Percentiles rank a stretch among this genome's conserved stretches.
Evolutionary conservation across 1,140 invertebrate species (phyloP).

Genomic region (Pseudomyrmex sp.): DNA sequence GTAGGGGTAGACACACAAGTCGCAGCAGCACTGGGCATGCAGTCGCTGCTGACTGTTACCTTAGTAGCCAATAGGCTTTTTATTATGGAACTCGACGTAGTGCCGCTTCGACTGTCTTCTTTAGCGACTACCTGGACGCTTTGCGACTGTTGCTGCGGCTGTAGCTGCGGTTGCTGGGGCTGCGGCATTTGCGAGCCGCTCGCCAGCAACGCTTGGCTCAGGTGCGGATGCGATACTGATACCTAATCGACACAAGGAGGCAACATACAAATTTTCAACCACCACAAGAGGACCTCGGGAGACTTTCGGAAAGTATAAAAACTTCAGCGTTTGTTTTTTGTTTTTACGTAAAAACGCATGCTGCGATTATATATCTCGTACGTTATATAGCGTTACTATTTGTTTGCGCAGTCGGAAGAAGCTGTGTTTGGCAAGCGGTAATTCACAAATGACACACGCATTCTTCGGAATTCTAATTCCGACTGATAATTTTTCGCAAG

Average conservation of each 20-base stretch:
- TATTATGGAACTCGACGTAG: conserved; percentile 89
- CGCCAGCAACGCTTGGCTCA: conserved; percentile 87
- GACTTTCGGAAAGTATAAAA: conserved; percentile 8
- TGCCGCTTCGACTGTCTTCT: conserved; percentile 79
- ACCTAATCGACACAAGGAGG: conserved; percentile 82
- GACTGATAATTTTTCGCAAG: conserved; percentile 14
- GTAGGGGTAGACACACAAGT: conserved; percentile 84
- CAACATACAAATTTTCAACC: conserved; percentile 58
- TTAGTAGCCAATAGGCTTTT: conserved; percentile 95
- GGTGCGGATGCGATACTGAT: conserved; percentile 87
- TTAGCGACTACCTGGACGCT: conserved; percentile 82
- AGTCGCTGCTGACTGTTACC: conserved; percentile 88
- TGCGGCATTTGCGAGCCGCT: conserved; percentile 82
- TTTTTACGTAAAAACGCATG: conserved; percentile 37
- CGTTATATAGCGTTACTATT: conserved; percentile 31
- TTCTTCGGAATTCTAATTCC: conserved; percentile 15
- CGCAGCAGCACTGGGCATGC: conserved; percentile 86
- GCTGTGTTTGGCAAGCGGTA: conserved; percentile 39
- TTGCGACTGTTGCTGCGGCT: conserved; percentile 73
- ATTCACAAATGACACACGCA: conserved; percentile 24
- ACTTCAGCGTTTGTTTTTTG: conserved; percentile 1
- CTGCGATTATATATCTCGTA: conserved; percentile 16
- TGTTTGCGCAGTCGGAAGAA: conserved; percentile 19
- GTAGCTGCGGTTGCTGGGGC: conserved; percentile 64
- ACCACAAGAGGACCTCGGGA: conserved; percentile 9